Evolutionary conservation across 1,140 invertebrate species (phyloP).

Genomic region (Drosophila prosaltans): DNA sequence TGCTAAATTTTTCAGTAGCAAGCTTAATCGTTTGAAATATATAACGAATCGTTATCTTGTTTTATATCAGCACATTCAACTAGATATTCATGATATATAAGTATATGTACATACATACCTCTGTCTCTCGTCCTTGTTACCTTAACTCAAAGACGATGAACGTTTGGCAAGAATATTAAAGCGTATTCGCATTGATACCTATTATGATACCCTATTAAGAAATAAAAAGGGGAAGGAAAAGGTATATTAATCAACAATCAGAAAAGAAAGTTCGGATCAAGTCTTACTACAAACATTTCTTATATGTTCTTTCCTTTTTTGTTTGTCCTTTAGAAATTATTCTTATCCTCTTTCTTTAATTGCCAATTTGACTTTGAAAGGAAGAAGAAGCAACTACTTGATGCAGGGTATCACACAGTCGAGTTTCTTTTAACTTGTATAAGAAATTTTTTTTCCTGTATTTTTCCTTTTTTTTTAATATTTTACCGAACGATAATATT

Average conservation of each 20-base stretch:
- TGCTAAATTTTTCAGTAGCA: too few species aligned
- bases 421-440: neutral
- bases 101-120: neutral
- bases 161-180: neutral
- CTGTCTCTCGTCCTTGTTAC: neutral
- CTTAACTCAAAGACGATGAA: neutral
- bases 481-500: slow-evolving; percentile 1
- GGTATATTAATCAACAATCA: too few species aligned
- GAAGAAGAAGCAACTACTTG: too few species aligned
- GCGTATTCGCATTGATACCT: neutral
- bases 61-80: neutral
- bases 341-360: too few species aligned
- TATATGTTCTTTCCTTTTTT: too few species aligned
- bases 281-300: too few species aligned
- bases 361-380: too few species aligned
- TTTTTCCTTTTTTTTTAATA: neutral
- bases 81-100: neutral
- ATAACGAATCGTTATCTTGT: neutral
- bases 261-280: too few species aligned
- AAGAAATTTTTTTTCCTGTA: neutral
- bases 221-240: neutral
- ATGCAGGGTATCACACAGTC: neutral
- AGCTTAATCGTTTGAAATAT: too few species aligned
- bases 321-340: too few species aligned
- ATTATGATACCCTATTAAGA: neutral